Percentiles rank a stretch among this genome's conserved stretches.
Evolutionary conservation across 2,888 invertebrate species (phyloP).

Genomic region (Metellina segmentata): DNA sequence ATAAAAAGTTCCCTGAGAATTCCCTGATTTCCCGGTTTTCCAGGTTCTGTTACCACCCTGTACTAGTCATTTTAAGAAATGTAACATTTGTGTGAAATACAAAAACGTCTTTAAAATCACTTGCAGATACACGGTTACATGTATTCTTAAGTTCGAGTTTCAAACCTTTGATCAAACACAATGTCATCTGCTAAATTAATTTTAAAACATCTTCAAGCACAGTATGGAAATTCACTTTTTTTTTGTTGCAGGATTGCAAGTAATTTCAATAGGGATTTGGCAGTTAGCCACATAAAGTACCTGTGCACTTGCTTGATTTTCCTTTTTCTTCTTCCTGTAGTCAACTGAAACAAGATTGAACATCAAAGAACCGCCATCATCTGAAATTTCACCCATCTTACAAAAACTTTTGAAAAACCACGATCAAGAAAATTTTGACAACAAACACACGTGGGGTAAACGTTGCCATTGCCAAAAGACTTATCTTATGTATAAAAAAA

Average conservation of each 20-base stretch:
- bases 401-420: background rate
- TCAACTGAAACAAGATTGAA: background rate
- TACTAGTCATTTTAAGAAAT: too few species aligned
- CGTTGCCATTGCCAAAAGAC: background rate
- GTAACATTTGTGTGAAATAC: too few species aligned
- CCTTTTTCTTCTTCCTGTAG: background rate
- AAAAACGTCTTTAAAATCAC: too few species aligned
- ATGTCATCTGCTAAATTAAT: background rate
- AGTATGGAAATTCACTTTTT: background rate
- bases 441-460: background rate
- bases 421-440: background rate
- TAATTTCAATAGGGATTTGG: background rate
- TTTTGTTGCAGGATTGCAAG: background rate
- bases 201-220: background rate
- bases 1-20: too few species aligned
- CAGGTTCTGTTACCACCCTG: too few species aligned
- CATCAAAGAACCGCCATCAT: conserved; percentile 16
- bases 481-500: too few species aligned
- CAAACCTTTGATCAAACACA: too few species aligned
- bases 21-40: too few species aligned
- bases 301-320: background rate
- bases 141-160: background rate
- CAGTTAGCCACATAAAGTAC: background rate
- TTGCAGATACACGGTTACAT: background rate
- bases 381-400: background rate